These are phyloP conservation scores for Apodemia hepburni DNA, from an alignment of 2,888 invertebrate genomes.

Conservation along the genomic window DNA sequence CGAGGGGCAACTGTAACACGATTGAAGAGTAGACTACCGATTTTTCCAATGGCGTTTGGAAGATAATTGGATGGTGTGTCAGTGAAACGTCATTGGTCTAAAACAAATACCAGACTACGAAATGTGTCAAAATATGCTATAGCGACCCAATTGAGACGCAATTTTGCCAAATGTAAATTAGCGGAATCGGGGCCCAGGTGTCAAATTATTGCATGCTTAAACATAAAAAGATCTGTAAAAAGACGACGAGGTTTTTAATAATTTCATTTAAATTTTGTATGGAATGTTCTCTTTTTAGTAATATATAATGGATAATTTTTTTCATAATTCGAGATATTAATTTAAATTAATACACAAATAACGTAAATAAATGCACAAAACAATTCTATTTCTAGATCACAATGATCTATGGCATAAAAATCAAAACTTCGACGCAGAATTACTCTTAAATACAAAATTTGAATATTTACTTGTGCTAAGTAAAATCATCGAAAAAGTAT, in stretches of 20 bases:
- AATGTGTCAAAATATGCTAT: too few species aligned
- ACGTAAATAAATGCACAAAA: background rate
- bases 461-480: background rate
- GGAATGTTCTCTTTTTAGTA: background rate
- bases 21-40: too few species aligned
- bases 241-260: background rate
- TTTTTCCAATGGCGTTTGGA: too few species aligned
- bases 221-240: background rate
- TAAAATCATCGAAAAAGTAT: conserved; percentile 1
- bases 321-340: background rate
- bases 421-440: background rate
- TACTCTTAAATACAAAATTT: background rate
- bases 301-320: too few species aligned
- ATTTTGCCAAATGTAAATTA: too few species aligned
- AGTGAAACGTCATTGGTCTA: too few species aligned
- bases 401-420: background rate
- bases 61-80: too few species aligned
- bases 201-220: background rate
- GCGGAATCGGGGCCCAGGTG: too few species aligned
- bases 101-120: too few species aligned
- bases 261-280: background rate
- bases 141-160: too few species aligned
- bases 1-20: too few species aligned
- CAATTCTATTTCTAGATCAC: background rate
- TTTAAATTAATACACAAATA: background rate